Conservation (phyloP, 1,140 invertebrate genomes). For the Uloborus diversus region DNA sequence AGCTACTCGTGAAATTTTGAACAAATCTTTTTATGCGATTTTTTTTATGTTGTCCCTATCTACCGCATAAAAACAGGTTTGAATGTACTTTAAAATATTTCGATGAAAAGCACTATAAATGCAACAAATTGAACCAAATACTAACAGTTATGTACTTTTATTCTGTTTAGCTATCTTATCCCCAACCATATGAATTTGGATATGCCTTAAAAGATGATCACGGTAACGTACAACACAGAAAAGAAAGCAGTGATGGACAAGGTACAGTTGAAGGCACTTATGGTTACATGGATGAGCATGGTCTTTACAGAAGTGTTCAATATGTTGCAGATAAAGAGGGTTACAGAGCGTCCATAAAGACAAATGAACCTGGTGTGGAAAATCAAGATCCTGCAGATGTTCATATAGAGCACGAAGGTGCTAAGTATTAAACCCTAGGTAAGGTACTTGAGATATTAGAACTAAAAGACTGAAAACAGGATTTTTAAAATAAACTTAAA, state of each 20-base stretch:
- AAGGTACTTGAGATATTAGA: no score
- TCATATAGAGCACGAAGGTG: conserved; percentile 10
- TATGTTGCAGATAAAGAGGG: conserved; percentile 59
- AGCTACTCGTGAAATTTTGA: no score
- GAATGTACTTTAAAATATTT: no score
- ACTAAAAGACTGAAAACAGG: no score
- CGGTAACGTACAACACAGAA: conserved; percentile 30
- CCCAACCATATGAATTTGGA: conserved; percentile 53
- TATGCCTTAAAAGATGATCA: conserved; percentile 46
- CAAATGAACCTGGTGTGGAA: conserved; percentile 59
- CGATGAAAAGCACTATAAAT: no score
- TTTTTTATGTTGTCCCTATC: no score
- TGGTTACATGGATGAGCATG: conserved; percentile 51
- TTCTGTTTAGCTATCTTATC: conserved; percentile 1
- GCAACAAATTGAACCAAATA: no score
- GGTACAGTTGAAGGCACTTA: conserved; percentile 56
- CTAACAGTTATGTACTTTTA: not conserved
- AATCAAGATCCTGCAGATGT: conserved; percentile 50
- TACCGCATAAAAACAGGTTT: no score
- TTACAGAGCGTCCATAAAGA: conserved; percentile 58
- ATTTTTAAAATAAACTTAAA: no score
- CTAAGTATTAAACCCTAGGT: conserved; percentile 1
- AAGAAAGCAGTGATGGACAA: conserved; percentile 55
- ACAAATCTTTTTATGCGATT: no score
- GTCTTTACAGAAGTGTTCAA: conserved; percentile 54